Evolutionary conservation across 2,888 invertebrate genomes (phyloP).

Genomic region (Synanthedon vespiformis): DNA sequence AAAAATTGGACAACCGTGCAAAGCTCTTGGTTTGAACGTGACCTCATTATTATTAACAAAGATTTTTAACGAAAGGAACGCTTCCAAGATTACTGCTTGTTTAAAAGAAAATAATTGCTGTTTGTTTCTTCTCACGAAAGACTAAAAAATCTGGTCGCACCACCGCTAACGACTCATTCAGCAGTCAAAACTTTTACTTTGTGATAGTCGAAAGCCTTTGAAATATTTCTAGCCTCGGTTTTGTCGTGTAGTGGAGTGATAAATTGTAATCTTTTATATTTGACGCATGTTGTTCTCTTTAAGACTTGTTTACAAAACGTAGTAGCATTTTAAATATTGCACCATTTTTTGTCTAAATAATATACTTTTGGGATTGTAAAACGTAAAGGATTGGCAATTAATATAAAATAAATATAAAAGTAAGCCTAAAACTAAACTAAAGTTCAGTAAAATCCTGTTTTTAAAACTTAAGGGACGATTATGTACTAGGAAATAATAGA

Average conservation of each 20-base stretch:
- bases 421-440: no score
- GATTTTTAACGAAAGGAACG: constrained; percentile 7
- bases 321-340: no score
- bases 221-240: not conserved
- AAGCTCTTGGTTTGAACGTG: constrained; percentile 9
- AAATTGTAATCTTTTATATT: not conserved
- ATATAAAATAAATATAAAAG: no score
- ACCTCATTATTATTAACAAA: constrained; percentile 27
- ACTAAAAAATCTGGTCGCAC: constrained; percentile 10
- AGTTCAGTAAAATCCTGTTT: no score
- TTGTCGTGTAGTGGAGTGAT: not conserved
- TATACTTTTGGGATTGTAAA: no score
- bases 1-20: not conserved
- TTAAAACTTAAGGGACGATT: no score
- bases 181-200: constrained; percentile 16
- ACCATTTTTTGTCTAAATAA: no score
- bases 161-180: not conserved
- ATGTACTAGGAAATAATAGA: no score
- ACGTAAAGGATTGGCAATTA: no score
- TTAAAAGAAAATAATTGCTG: constrained; percentile 1
- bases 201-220: not conserved
- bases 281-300: not conserved
- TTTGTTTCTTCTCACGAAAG: constrained; percentile 17
- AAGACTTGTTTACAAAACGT: no score
- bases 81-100: constrained; percentile 33